A percentile compares a stretch with the other conserved stretches of the same genome.
phyloP scores from a whole-genome alignment of 1,140 invertebrate species.

The Ceratina calcarata region DNA sequence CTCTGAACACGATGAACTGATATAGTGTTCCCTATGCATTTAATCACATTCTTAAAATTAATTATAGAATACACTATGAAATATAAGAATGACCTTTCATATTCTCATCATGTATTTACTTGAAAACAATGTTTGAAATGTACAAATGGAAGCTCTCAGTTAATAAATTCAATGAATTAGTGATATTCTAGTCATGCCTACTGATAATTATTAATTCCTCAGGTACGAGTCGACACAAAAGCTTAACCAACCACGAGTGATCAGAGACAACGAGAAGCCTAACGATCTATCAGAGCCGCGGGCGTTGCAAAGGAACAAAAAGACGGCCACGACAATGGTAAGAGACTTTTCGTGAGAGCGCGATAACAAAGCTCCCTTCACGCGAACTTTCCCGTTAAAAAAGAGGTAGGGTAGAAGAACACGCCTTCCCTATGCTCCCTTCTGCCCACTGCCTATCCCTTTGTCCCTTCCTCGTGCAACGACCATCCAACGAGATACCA shows the following conservation, averaged over 20 bases:
- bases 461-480: conserved; percentile 54
- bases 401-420: conserved; percentile 27
- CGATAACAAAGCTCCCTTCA: conserved; percentile 45
- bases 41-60: neutral
- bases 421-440: neutral
- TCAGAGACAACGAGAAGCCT: conserved; percentile 32
- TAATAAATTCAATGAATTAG: neutral
- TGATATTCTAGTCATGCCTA: neutral
- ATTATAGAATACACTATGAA: neutral
- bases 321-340: conserved; percentile 35
- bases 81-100: too few species aligned
- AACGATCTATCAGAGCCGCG: conserved; percentile 37
- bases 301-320: conserved; percentile 25
- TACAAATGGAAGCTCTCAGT: too few species aligned
- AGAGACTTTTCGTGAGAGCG: conserved; percentile 41
- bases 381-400: conserved; percentile 34
- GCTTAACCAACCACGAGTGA: neutral
- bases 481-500: conserved; percentile 55
- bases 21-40: neutral
- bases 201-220: conserved; percentile 7
- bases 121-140: too few species aligned
- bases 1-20: neutral
- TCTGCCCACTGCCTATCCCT: conserved; percentile 20
- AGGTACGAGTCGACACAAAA: neutral
- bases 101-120: too few species aligned